Percentiles rank a stretch among this genome's conserved stretches.
These are phyloP conservation scores for Drosophila longiperda DNA, from an alignment of 2,888 invertebrate genomes.

Conservation along the genomic window DNA sequence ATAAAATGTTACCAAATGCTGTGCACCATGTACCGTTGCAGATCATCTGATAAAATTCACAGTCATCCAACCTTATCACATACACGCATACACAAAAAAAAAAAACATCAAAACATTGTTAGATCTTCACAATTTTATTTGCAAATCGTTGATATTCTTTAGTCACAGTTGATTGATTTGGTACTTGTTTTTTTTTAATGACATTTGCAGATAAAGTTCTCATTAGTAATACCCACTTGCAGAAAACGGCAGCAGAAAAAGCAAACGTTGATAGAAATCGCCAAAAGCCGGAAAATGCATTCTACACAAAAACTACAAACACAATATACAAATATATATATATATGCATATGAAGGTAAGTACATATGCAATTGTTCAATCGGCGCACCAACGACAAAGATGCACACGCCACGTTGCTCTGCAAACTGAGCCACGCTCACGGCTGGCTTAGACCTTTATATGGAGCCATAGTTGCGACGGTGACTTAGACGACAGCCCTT, in stretches of 20 bases:
- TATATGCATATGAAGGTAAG: neutral
- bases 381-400: slow-evolving; percentile 38
- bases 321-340: neutral
- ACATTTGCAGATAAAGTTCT: slow-evolving; percentile 36
- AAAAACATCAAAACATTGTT: slow-evolving; percentile 29
- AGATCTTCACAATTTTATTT: neutral
- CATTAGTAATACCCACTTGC: slow-evolving; percentile 58
- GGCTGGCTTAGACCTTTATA: slow-evolving; percentile 61
- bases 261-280: slow-evolving; percentile 67
- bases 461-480: slow-evolving; percentile 16
- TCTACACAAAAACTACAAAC: slow-evolving; percentile 32
- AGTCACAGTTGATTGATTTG: slow-evolving; percentile 66
- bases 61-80: neutral
- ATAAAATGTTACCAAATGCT: slow-evolving; percentile 49
- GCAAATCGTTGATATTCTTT: slow-evolving; percentile 33
- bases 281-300: slow-evolving; percentile 72
- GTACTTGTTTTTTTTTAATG: neutral
- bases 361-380: slow-evolving; percentile 13
- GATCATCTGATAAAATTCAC: slow-evolving; percentile 21
- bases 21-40: slow-evolving; percentile 38
- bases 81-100: neutral
- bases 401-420: slow-evolving; percentile 46
- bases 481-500: slow-evolving; percentile 38
- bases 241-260: slow-evolving; percentile 68
- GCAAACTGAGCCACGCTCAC: slow-evolving; percentile 58